Conservation (phyloP, 1,140 invertebrate genomes). For the Drosophila orosa region DNA sequence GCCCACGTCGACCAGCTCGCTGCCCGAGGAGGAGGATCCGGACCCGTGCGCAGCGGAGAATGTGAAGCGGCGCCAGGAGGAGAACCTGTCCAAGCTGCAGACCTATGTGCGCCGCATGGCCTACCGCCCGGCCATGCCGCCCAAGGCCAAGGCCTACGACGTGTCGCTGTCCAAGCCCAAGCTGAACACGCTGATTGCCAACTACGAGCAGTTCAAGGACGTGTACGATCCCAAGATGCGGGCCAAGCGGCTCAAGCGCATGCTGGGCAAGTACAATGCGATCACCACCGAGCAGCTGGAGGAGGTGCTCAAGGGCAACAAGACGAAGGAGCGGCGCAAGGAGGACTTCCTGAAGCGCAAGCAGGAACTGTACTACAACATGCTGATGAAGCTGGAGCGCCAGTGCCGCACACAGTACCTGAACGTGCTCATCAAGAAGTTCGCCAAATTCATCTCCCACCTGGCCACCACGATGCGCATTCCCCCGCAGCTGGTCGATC, state of each 20-base stretch:
- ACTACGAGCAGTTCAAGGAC: slow-evolving; percentile 62
- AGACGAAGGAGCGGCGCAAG: slow-evolving; percentile 65
- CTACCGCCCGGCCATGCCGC: slow-evolving; percentile 69
- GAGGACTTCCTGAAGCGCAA: slow-evolving; percentile 76
- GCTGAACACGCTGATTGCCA: slow-evolving; percentile 34
- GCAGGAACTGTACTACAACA: slow-evolving; percentile 77
- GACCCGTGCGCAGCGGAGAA: slow-evolving; percentile 62
- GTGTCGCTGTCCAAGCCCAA: slow-evolving; percentile 61
- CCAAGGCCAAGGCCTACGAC: slow-evolving; percentile 55
- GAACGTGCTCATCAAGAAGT: slow-evolving; percentile 79
- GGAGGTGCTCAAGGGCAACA: slow-evolving; percentile 67
- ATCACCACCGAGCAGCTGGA: slow-evolving; percentile 78
- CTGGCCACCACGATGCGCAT: slow-evolving; percentile 79
- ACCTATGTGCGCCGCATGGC: slow-evolving; percentile 71
- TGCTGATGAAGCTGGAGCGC: slow-evolving; percentile 74
- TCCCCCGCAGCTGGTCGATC: slow-evolving; percentile 73
- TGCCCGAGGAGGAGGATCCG: slow-evolving; percentile 54
- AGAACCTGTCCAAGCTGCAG: slow-evolving; percentile 64
- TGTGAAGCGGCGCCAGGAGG: slow-evolving; percentile 47
- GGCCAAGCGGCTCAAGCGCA: slow-evolving; percentile 65
- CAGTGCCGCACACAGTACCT: slow-evolving; percentile 77
- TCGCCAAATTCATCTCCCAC: slow-evolving; percentile 76
- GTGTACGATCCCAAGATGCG: slow-evolving; percentile 65
- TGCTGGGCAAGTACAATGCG: slow-evolving; percentile 62
- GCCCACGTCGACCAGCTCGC: slow-evolving; percentile 46